These are phyloP conservation scores for Neuroscelio doddi DNA, from an alignment of 2,888 invertebrate species.

Conservation along the genomic window DNA sequence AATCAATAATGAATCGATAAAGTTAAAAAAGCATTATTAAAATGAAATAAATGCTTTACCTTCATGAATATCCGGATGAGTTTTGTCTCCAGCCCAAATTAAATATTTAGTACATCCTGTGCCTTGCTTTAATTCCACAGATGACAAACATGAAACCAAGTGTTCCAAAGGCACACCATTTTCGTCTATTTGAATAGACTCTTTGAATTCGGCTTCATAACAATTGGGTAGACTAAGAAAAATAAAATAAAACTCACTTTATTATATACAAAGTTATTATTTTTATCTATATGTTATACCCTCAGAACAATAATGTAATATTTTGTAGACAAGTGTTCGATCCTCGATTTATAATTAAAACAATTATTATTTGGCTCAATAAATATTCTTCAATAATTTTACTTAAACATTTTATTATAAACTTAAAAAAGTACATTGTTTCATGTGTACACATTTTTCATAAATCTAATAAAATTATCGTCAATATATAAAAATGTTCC, in stretches of 20 bases:
- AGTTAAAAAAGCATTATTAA: neutral
- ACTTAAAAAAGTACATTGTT: too few species aligned
- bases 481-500: too few species aligned
- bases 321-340: too few species aligned
- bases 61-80: constrained; percentile 63
- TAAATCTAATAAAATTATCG: too few species aligned
- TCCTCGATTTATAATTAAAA: constrained; percentile 4
- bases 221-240: constrained; percentile 83
- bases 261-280: neutral
- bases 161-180: constrained; percentile 92
- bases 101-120: constrained; percentile 76
- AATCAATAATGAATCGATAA: neutral
- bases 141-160: constrained; percentile 87
- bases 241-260: constrained; percentile 17
- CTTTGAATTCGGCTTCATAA: constrained; percentile 83
- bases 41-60: constrained; percentile 59
- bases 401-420: too few species aligned
- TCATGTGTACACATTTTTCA: too few species aligned
- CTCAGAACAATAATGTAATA: too few species aligned
- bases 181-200: constrained; percentile 76
- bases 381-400: too few species aligned
- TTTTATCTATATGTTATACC: constrained; percentile 43
- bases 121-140: constrained; percentile 76
- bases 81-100: constrained; percentile 67
- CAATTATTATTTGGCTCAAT: constrained; percentile 17